Evolutionary conservation across 2,888 invertebrate species (phyloP).

Genomic region (Eupithecia inturbata): DNA sequence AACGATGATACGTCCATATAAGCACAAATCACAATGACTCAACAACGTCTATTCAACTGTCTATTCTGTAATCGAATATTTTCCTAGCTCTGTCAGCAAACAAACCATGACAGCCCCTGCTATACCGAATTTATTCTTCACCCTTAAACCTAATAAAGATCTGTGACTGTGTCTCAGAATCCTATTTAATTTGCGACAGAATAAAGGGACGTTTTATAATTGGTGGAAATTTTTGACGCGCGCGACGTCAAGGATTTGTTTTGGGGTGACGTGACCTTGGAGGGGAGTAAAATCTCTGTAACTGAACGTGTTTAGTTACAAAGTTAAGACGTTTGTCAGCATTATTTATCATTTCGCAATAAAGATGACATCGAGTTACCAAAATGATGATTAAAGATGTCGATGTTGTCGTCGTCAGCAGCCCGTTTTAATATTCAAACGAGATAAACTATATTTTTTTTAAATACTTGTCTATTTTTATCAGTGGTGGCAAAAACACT

Average conservation of each 20-base stretch:
- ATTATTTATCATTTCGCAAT: background rate
- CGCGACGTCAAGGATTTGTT: conserved; percentile 37
- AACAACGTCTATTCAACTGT: background rate
- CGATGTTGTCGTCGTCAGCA: background rate
- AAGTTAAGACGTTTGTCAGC: background rate
- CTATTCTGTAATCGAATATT: conserved; percentile 15
- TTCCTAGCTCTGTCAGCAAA: conserved; percentile 27
- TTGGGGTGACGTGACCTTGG: conserved; percentile 47
- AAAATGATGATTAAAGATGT: background rate
- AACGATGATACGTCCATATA: background rate
- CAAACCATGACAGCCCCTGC: conserved; percentile 39
- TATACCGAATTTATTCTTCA: conserved; percentile 45
- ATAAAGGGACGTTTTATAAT: conserved; percentile 48
- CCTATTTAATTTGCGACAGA: conserved; percentile 48
- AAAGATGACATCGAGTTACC: background rate
- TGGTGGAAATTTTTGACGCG: conserved; percentile 43
- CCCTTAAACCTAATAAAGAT: conserved; percentile 54
- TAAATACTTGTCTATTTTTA: background rate
- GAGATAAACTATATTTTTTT: too few relatives aligned
- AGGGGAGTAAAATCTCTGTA: conserved; percentile 10
- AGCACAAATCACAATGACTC: background rate
- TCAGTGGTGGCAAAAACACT: background rate
- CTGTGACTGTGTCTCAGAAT: conserved; percentile 44
- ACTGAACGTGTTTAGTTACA: conserved; percentile 6
- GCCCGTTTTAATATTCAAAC: background rate